Percentiles rank a stretch among this genome's conserved stretches.
Conservation (phyloP, 2,888 invertebrate genomes). For the Agriopis leucophaearia region DNA sequence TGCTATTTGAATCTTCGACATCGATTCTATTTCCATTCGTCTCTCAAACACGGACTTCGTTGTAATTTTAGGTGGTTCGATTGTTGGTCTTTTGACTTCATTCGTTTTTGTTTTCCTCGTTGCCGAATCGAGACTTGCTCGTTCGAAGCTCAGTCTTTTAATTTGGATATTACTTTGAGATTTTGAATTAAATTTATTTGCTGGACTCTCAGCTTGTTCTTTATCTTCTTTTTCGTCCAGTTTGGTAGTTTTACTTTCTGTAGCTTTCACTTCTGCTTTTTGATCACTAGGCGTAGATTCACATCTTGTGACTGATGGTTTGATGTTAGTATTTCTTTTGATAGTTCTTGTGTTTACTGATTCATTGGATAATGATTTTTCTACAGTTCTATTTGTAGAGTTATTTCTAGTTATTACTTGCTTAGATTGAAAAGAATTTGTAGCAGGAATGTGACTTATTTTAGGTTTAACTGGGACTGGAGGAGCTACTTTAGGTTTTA, state of each 20-base stretch:
- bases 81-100: constrained; percentile 61
- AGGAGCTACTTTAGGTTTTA: constrained; percentile 86
- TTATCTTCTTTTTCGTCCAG: constrained; percentile 48
- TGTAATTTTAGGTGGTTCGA: constrained; percentile 69
- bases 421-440: constrained; percentile 52
- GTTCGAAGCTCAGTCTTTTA: constrained; percentile 79
- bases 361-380: constrained; percentile 65
- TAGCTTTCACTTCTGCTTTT: constrained; percentile 48
- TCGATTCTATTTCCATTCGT: constrained; percentile 78
- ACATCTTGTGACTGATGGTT: constrained; percentile 59
- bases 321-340: constrained; percentile 65
- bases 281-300: constrained; percentile 61
- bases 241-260: constrained; percentile 41
- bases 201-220: constrained; percentile 38
- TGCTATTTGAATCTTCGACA: constrained; percentile 65
- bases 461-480: constrained; percentile 89
- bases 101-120: constrained; percentile 70
- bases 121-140: constrained; percentile 81
- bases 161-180: constrained; percentile 74
- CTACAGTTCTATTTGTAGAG: constrained; percentile 54
- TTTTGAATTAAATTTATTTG: constrained; percentile 53
- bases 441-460: constrained; percentile 64
- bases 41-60: constrained; percentile 80
- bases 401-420: constrained; percentile 52
- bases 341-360: constrained; percentile 67